Percentiles rank a stretch among this genome's conserved stretches.
phyloP scores from a whole-genome alignment of 2,797 vertebrate species.

The Leptatherina wallacei region DNA sequence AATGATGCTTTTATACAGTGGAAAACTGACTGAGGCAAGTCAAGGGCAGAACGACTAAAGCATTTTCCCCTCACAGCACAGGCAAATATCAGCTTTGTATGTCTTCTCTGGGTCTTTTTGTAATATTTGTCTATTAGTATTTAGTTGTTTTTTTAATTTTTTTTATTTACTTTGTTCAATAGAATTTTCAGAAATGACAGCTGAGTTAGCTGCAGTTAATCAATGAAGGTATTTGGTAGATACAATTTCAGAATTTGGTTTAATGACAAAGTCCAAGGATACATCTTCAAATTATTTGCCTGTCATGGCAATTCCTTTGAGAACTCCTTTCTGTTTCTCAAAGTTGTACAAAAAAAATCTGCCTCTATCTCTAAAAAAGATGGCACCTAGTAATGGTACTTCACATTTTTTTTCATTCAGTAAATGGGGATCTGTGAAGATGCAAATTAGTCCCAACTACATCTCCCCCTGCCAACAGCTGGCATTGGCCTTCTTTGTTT shows the following conservation, averaged over 20 bases:
- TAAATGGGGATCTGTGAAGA: too few relatives aligned
- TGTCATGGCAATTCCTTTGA: background rate
- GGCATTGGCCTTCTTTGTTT: too few relatives aligned
- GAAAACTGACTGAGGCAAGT: conserved; percentile 73
- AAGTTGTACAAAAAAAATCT: too few relatives aligned
- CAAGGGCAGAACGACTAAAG: conserved; percentile 74
- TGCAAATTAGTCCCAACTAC: too few relatives aligned
- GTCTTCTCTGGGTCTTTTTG: conserved; percentile 58
- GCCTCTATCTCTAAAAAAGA: background rate
- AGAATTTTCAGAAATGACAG: background rate
- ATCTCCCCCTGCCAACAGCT: too few relatives aligned
- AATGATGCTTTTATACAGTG: conserved; percentile 78
- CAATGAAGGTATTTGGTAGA: background rate
- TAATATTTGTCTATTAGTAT: conserved; percentile 51
- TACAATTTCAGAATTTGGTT: background rate
- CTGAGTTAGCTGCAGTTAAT: background rate
- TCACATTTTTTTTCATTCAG: too few relatives aligned
- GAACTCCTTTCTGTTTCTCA: background rate
- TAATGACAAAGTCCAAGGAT: conserved; percentile 7
- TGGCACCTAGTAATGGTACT: too few relatives aligned
- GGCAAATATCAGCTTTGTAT: conserved; percentile 67
- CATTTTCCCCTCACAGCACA: conserved; percentile 58
- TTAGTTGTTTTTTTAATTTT: conserved; percentile 32
- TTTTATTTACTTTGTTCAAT: background rate
- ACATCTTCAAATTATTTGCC: background rate